Percentiles rank a stretch among this genome's conserved stretches.
phyloP scores from a whole-genome alignment of 2,113 vertebrate genomes.

The Xyliphius kryptos region DNA sequence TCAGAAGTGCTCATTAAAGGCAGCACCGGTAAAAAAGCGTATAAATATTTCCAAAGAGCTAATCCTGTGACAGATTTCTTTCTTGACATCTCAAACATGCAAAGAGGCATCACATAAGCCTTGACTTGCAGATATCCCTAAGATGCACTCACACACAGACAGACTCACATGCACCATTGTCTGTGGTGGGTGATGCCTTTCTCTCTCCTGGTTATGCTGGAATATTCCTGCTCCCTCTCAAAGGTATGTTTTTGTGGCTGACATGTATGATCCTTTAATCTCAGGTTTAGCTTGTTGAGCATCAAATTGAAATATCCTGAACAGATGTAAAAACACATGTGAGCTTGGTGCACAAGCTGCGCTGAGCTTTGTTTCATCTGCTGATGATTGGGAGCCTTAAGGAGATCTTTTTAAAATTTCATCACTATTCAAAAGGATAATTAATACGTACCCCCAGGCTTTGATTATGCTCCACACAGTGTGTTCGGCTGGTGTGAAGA shows the following conservation, averaged over 20 bases:
- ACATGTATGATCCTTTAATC: slow-evolving; percentile 83
- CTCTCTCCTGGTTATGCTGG: slow-evolving; percentile 50
- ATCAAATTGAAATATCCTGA: slow-evolving; percentile 98
- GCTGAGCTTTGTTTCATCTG: slow-evolving; percentile 93
- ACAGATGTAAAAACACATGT: slow-evolving; percentile 99
- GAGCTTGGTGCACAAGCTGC: slow-evolving; percentile 83
- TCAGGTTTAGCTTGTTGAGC: slow-evolving; percentile 79
- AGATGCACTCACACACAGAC: slow-evolving; percentile 20
- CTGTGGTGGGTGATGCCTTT: slow-evolving; percentile 59
- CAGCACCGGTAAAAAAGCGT: slow-evolving; percentile 51
- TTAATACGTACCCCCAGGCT: slow-evolving; percentile 99
- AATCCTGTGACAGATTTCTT: slow-evolving; percentile 60
- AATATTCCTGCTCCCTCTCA: slow-evolving; percentile 61
- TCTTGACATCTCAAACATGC: too few species aligned
- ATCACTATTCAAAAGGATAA: slow-evolving; percentile 99
- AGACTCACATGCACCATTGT: slow-evolving; percentile 31
- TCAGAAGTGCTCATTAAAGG: slow-evolving; percentile 70
- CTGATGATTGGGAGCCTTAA: slow-evolving; percentile 89
- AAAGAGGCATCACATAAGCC: too few species aligned
- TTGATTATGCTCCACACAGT: slow-evolving; percentile 94
- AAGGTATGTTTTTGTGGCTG: slow-evolving; percentile 67
- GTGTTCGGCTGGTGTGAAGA: slow-evolving; percentile 80
- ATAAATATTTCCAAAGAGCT: slow-evolving; percentile 72
- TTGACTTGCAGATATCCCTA: too few species aligned
- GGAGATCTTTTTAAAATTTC: slow-evolving; percentile 99